Evolutionary conservation across 2,113 vertebrate species (phyloP).

Genomic region (Phrynosoma blainvillii): DNA sequence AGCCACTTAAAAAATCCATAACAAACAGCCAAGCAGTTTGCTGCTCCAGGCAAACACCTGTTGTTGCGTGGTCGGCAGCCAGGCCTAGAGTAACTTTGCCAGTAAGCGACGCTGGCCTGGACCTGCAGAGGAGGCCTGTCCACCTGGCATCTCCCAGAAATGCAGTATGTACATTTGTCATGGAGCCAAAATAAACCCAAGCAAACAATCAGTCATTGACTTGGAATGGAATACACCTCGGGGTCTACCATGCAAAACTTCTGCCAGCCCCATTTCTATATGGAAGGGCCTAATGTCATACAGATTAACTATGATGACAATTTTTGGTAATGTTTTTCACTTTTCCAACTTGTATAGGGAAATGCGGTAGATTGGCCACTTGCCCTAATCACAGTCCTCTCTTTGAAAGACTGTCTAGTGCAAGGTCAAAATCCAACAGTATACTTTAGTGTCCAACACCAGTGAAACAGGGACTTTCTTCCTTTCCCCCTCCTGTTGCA

Average conservation of each 20-base stretch:
- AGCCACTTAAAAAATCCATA: constrained; percentile 20
- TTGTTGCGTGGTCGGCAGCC: background rate
- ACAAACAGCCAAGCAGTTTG: background rate
- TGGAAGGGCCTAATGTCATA: constrained; percentile 43
- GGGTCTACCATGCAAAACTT: constrained; percentile 35
- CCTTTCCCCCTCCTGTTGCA: too few species aligned
- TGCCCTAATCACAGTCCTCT: background rate
- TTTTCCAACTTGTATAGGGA: background rate
- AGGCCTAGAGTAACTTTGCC: background rate
- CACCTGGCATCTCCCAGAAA: constrained; percentile 60
- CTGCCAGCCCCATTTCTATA: constrained; percentile 44
- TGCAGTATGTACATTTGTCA: constrained; percentile 25
- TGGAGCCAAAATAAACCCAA: constrained; percentile 58
- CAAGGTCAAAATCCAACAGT: too few species aligned
- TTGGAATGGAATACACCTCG: constrained; percentile 40
- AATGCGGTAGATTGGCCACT: background rate
- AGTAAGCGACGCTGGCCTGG: background rate
- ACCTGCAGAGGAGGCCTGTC: constrained; percentile 24
- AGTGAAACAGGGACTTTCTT: too few species aligned
- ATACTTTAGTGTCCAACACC: too few species aligned
- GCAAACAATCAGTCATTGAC: constrained; percentile 61
- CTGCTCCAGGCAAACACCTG: background rate
- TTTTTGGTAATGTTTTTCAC: constrained; percentile 35
- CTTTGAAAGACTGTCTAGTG: background rate
- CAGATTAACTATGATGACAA: constrained; percentile 50